Conservation (phyloP, 2,888 invertebrate species). For the Xanthostigma xanthostigma region DNA sequence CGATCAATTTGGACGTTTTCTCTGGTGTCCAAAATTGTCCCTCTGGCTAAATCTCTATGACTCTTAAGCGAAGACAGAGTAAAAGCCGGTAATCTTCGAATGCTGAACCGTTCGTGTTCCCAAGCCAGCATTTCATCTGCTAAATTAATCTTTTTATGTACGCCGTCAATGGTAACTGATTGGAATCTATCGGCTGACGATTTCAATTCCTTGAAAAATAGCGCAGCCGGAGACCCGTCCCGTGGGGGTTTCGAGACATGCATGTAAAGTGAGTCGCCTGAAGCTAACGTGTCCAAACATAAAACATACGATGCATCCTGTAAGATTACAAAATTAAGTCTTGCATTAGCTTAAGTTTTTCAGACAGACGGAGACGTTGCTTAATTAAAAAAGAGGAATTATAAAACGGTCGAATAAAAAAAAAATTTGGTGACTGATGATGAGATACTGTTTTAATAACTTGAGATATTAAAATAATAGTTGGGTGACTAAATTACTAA, state of each 20-base stretch:
- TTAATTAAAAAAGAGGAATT: too few relatives aligned
- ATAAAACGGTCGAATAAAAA: too few relatives aligned
- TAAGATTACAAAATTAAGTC: constrained; percentile 23
- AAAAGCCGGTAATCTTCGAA: constrained; percentile 79
- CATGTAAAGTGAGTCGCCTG: constrained; percentile 53
- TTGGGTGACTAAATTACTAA: too few relatives aligned
- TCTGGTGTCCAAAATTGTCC: constrained; percentile 46
- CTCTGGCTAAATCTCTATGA: constrained; percentile 44
- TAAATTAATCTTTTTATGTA: constrained; percentile 93
- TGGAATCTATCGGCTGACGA: constrained; percentile 33
- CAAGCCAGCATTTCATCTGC: constrained; percentile 84
- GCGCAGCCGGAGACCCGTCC: constrained; percentile 60
- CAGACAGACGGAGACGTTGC: too few relatives aligned
- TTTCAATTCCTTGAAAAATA: constrained; percentile 49
- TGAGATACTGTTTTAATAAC: too few relatives aligned
- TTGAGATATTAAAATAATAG: too few relatives aligned
- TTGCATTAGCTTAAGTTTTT: too few relatives aligned
- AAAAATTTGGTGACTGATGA: too few relatives aligned
- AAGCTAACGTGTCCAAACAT: constrained; percentile 71
- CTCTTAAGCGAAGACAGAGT: constrained; percentile 71
- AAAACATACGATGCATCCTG: constrained; percentile 81
- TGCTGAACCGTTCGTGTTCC: constrained; percentile 95
- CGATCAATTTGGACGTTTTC: constrained; percentile 38
- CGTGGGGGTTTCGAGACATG: constrained; percentile 95
- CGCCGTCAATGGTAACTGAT: constrained; percentile 41